These are phyloP conservation scores for Coryphaenoides rupestris DNA, from an alignment of 2,113 vertebrate species.

Conservation along the genomic window DNA sequence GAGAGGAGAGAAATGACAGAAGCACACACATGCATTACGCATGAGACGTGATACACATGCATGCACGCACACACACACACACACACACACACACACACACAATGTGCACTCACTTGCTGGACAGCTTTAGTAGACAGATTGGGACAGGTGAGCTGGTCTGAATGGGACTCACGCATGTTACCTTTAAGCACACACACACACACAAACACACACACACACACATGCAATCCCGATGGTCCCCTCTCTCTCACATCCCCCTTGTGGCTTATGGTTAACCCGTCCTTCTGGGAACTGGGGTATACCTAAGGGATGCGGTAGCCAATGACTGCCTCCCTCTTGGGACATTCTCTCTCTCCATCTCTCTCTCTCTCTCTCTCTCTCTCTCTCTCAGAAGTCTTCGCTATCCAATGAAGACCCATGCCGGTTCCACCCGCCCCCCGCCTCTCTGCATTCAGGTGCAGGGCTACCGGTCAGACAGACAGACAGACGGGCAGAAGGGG, in stretches of 20 bases:
- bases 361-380: neutral
- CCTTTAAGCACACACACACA: conserved; percentile 3
- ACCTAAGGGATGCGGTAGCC: conserved; percentile 35
- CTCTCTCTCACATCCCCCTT: conserved; percentile 3
- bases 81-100: conserved; percentile 22
- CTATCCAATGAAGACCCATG: too few species aligned
- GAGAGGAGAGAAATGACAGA: conserved; percentile 28
- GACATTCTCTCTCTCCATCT: neutral
- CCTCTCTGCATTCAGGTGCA: too few species aligned
- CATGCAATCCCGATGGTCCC: neutral
- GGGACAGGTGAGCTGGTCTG: conserved; percentile 67
- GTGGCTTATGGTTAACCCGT: neutral
- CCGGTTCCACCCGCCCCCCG: too few species aligned
- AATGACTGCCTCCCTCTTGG: conserved; percentile 28
- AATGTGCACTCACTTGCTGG: conserved; percentile 28
- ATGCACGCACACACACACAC: conserved; percentile 19
- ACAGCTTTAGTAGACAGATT: conserved; percentile 62
- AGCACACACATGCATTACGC: conserved; percentile 3
- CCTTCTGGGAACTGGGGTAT: neutral
- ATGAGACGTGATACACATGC: conserved; percentile 3
- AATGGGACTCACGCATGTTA: conserved; percentile 63
- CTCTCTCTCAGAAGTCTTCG: too few species aligned
- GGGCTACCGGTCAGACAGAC: neutral
- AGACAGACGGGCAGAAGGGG: conserved; percentile 29
- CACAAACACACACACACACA: conserved; percentile 29